phyloP scores from a whole-genome alignment of 2,113 vertebrate species.

The Heliornis fulica region DNA sequence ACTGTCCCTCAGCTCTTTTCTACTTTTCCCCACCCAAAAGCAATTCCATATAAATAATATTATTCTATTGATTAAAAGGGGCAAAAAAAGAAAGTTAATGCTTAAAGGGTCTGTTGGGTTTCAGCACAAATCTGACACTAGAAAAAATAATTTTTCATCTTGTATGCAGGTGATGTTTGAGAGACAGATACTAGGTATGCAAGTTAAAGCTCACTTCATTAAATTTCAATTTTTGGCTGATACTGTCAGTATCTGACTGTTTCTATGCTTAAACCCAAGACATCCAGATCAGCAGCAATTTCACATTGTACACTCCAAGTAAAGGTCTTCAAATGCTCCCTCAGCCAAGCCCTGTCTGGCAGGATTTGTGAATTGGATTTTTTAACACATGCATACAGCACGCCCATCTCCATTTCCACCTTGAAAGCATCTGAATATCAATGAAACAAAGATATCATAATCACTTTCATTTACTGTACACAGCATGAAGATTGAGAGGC shows the following conservation, averaged over 20 bases:
- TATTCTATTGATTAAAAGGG: neutral
- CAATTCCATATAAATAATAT: slow-evolving; percentile 30
- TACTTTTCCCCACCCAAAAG: neutral
- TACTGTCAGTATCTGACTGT: neutral
- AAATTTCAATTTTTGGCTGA: slow-evolving; percentile 27
- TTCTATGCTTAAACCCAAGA: slow-evolving; percentile 54
- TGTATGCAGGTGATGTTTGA: slow-evolving; percentile 36
- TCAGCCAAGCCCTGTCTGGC: slow-evolving; percentile 26
- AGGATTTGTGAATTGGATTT: neutral
- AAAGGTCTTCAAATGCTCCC: slow-evolving; percentile 32
- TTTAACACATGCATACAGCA: no score
- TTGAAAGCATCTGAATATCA: slow-evolving; percentile 66
- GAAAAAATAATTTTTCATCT: neutral
- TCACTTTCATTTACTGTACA: slow-evolving; percentile 24
- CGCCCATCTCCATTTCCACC: neutral
- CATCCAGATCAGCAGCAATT: slow-evolving; percentile 39
- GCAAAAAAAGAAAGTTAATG: neutral
- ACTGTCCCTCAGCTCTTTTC: neutral
- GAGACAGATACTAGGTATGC: neutral
- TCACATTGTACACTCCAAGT: slow-evolving; percentile 26
- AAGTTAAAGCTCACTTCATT: slow-evolving; percentile 61
- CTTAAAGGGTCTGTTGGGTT: slow-evolving; percentile 28
- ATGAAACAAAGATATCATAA: slow-evolving; percentile 54
- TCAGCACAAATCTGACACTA: neutral
- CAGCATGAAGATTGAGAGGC: neutral